Evolutionary conservation across 2,888 invertebrate genomes (phyloP).

Genomic region (Himalopsyche japonica): DNA sequence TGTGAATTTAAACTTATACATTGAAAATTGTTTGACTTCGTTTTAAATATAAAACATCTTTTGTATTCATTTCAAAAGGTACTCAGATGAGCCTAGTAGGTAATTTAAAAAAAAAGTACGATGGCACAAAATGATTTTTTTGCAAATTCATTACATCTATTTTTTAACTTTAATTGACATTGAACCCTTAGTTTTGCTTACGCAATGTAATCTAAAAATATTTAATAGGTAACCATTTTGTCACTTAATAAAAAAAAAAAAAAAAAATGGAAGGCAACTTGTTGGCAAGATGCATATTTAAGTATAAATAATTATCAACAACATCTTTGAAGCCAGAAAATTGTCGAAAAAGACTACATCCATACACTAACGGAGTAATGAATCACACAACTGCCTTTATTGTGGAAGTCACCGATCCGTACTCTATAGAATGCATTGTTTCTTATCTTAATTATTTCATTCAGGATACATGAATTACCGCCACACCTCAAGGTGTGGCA

Average conservation of each 20-base stretch:
- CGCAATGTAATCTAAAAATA: background rate
- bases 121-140: background rate
- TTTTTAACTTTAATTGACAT: background rate
- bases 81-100: background rate
- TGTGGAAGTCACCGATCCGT: background rate
- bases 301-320: background rate
- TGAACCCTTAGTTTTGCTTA: background rate
- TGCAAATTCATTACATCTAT: background rate
- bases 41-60: background rate
- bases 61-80: background rate
- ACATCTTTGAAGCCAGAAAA: background rate
- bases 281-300: background rate
- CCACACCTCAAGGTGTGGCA: background rate
- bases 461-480: background rate
- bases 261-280: background rate
- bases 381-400: background rate
- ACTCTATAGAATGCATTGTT: background rate
- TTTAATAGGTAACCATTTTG: background rate
- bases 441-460: background rate
- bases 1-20: background rate
- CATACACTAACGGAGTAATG: background rate
- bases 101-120: background rate
- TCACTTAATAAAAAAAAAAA: background rate
- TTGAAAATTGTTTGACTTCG: background rate
- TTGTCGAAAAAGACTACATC: background rate